Evolutionary conservation across 2,888 invertebrate species (phyloP), one percentile per base, ranked within the genome.

Genomic region (Eudemis profundana): DNA sequence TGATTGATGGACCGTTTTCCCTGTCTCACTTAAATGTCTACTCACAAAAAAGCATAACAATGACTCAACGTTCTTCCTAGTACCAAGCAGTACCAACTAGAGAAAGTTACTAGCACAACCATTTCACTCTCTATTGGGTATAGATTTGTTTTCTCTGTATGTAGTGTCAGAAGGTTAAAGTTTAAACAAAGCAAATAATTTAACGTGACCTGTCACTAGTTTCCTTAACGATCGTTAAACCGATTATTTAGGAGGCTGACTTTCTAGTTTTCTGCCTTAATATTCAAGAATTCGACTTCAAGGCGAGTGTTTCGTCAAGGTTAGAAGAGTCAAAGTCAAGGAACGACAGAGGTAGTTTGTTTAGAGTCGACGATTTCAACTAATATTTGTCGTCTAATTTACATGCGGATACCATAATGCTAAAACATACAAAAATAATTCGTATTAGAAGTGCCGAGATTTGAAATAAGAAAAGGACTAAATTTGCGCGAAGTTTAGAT

Each of bases 271-370:
- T n/a, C 21, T 19, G n/a, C 42, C 23, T 49, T 19, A 47, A 38
- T 27, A 47, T 62, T 62, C 21, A 54, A 62, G 29, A 47, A 62
- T 62, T 40, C 15, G 40, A 44, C 8, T 44, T 40, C 62, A 62
- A 62, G 62, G 62, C 17, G 38, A 60, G 46, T 53, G 54, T 17
- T 56, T 8, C n/a, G 19, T 50, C 42, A 50, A 63, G 49, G 49
- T 50, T 27, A 47, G 21, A 63, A 49, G 33, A 63, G 56, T 57
- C 63, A 63, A 57, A 57, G 56, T 63, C 56, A 63, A 63, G 63
- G 56, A 63, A 57, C 33, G 57, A 19, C 27, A 54, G 38, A 21
- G 40, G 47, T 62, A 54, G 53, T 62, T 54, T 54, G 36, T 46
- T 46, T 38, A 53, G 36, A 44, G 5, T 38, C 21, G 44, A 19